Evolutionary conservation across 1,140 invertebrate species (phyloP).

Genomic region (Tetragnatha versicolor): DNA sequence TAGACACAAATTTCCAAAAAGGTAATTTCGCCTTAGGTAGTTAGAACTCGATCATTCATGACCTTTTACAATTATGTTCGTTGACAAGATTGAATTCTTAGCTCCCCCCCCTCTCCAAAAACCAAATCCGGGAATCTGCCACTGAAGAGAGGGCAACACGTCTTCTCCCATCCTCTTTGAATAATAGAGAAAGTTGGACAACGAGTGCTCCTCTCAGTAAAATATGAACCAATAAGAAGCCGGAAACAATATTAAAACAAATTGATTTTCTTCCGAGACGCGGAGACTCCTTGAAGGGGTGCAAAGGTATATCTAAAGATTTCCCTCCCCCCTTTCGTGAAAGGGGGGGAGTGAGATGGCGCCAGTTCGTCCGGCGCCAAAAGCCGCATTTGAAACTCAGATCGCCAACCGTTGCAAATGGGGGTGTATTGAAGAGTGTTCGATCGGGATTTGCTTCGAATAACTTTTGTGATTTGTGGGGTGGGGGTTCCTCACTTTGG

Average conservation of each 20-base stretch:
- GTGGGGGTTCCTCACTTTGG: too few relatives aligned
- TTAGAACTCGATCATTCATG: too few relatives aligned
- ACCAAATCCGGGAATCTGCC: too few relatives aligned
- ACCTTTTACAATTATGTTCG: too few relatives aligned
- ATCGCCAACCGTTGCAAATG: slow-evolving; percentile 35
- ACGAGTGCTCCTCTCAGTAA: not conserved
- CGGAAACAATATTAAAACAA: slow-evolving; percentile 32
- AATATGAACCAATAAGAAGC: slow-evolving; percentile 12
- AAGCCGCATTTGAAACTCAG: slow-evolving; percentile 22
- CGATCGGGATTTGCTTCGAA: not conserved
- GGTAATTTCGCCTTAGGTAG: too few relatives aligned
- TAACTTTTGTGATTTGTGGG: too few relatives aligned
- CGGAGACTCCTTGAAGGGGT: slow-evolving; percentile 4
- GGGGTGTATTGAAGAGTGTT: not conserved
- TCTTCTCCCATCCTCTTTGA: not conserved
- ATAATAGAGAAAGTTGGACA: slow-evolving; percentile 19
- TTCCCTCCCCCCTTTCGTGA: slow-evolving; percentile 4
- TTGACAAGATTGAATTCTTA: too few relatives aligned
- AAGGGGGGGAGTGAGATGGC: not conserved
- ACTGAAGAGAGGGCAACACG: too few relatives aligned
- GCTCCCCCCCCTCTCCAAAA: too few relatives aligned
- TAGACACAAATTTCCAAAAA: too few relatives aligned
- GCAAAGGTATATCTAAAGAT: slow-evolving; percentile 40
- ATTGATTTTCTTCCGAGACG: slow-evolving; percentile 27
- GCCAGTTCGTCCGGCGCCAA: slow-evolving; percentile 30